Evolutionary conservation across 2,113 vertebrate genomes (phyloP).

Genomic region (Cyphomyrus plagiostoma): DNA sequence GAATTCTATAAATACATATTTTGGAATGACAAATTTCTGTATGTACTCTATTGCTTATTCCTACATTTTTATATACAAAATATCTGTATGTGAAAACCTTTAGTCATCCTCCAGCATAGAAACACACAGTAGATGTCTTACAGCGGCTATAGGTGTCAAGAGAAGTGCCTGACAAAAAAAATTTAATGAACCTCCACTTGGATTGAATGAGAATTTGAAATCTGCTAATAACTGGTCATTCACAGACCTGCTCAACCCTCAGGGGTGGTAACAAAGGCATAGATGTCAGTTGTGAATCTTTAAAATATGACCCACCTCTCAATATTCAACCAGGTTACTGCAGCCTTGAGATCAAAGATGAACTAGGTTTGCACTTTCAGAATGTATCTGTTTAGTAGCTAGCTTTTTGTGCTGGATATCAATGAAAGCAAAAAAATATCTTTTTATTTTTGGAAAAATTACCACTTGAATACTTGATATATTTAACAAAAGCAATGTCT

Average conservation of each 20-base stretch:
- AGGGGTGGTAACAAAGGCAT: neutral
- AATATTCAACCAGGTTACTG: neutral
- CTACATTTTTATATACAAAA: neutral
- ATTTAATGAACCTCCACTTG: slow-evolving; percentile 10
- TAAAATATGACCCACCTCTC: neutral
- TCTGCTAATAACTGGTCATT: slow-evolving; percentile 39
- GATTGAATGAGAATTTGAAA: slow-evolving; percentile 30
- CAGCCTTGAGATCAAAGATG: neutral
- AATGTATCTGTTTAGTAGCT: neutral
- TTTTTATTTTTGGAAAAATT: neutral
- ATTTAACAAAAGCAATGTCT: neutral
- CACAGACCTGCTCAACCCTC: slow-evolving; percentile 27
- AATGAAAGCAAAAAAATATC: neutral
- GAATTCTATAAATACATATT: neutral
- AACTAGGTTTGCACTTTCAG: neutral
- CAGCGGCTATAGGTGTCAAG: slow-evolving; percentile 3
- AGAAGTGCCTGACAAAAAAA: slow-evolving; percentile 13
- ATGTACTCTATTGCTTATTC: neutral
- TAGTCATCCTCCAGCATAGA: neutral
- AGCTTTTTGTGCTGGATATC: neutral
- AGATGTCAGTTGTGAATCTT: slow-evolving; percentile 10
- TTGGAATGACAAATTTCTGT: neutral
- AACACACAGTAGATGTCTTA: neutral
- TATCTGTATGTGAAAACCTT: neutral
- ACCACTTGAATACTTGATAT: neutral